These are phyloP conservation scores for Rutpela maculata DNA, from an alignment of 2,888 invertebrate genomes.

Conservation along the genomic window DNA sequence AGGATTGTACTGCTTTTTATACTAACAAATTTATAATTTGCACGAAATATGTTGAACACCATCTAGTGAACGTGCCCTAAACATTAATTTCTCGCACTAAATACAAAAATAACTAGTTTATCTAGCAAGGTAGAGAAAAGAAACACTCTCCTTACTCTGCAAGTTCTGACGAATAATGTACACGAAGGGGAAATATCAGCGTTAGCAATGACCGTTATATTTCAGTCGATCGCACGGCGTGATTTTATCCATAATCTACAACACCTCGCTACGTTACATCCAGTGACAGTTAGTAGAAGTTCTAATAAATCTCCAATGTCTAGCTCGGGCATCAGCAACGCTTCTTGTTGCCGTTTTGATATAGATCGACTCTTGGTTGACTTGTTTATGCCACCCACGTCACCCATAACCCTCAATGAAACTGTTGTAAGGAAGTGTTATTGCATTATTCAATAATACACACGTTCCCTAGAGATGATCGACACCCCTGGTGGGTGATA, in stretches of 20 bases:
- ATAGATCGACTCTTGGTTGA: constrained; percentile 9
- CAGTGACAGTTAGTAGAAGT: not conserved
- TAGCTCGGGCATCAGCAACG: not conserved
- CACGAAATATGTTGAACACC: no score
- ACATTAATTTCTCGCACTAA: no score
- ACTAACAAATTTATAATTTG: no score
- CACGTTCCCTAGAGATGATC: not conserved
- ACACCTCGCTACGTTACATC: not conserved
- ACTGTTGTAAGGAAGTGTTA: not conserved
- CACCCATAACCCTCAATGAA: not conserved
- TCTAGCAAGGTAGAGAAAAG: no score
- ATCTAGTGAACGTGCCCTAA: no score
- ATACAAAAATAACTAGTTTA: no score
- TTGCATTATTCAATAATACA: constrained; percentile 11
- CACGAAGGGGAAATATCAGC: not conserved
- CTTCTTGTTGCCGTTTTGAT: not conserved
- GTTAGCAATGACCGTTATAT: not conserved
- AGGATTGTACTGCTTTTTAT: no score
- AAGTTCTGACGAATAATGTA: not conserved
- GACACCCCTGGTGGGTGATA: not conserved
- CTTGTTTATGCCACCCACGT: constrained; percentile 22
- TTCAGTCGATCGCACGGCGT: not conserved
- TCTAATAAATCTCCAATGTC: constrained; percentile 12
- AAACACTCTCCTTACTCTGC: no score
- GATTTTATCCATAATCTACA: not conserved